Evolutionary conservation across 2,797 vertebrate genomes (phyloP), one percentile per base, ranked within the genome.

Genomic region (Eleutherodactylus coqui): DNA sequence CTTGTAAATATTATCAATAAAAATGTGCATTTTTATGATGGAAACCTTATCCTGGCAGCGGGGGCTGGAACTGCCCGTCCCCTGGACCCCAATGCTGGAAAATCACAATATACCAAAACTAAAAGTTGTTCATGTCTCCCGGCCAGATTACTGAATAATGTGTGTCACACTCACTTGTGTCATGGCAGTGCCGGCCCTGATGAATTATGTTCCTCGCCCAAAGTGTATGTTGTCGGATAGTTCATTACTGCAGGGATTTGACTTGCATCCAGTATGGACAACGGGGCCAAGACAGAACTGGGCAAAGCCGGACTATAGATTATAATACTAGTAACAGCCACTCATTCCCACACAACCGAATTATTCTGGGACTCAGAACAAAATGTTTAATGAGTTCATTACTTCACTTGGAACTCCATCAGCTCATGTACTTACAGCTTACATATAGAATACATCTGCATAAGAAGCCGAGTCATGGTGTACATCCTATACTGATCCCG

Each of bases 91-190:
- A 38, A 55, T 0, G 3, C 29, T 77, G 73, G 73, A 64, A 67
- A 84, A 49, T 84, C 72, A 36, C 73, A 84, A 77, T 77, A 21
- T 76, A 41, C 82, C n/a, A 11, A 47, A 75, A 43, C 27, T 34
- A n/a, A 53, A 51, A 41, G 64, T 77, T 76, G 53, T 77, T 76
- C 27, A 13, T 77, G 58, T 16, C n/a, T 45, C 51, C 21, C 4
- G 34, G 83, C 75, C 58, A 64, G 19, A 84, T 64, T 49, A 36
- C 21, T 76, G 19, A 64, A 60, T 77, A 67, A 67, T 60, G 36
- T 69, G 53, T 75, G 55, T 62, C 82, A 70, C 24, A 41, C 38
- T 83, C 49, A 62, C 51, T 45, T 73, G 32, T 64, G 29, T 69
- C 62, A 69, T 51, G 69, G 34, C 36, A 72, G 21, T n/a, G 34